Conservation (phyloP, 1,140 invertebrate species). For the Apis mellifera region DNA sequence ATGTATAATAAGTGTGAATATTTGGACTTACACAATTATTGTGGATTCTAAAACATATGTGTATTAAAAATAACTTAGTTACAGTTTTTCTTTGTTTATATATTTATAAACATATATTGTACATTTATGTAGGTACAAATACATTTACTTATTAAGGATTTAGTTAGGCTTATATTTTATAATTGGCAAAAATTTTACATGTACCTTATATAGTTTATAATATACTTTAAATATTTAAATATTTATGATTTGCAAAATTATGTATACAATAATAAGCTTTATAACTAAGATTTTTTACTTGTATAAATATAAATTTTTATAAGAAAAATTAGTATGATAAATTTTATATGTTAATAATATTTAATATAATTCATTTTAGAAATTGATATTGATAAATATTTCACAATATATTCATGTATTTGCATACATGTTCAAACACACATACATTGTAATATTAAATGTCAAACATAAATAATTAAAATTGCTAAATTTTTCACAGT, state of each 20-base stretch:
- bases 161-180: constrained; percentile 30
- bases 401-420: background rate
- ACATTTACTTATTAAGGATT: constrained; percentile 11
- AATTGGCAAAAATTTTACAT: constrained; percentile 13
- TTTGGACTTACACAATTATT: background rate
- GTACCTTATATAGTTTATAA: constrained; percentile 18
- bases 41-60: background rate
- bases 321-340: constrained; percentile 12
- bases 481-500: background rate
- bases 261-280: constrained; percentile 20
- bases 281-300: constrained; percentile 31
- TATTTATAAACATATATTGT: constrained; percentile 15
- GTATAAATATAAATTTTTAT: constrained; percentile 32
- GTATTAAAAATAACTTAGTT: constrained; percentile 3
- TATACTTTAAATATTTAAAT: constrained; percentile 27
- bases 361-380: background rate
- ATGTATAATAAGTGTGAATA: constrained; percentile 28
- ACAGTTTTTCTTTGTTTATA: constrained; percentile 1
- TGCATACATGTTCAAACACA: constrained; percentile 3
- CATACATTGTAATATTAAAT: background rate
- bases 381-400: background rate
- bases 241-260: constrained; percentile 14
- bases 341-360: constrained; percentile 14
- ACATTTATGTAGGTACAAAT: constrained; percentile 37
- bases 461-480: background rate